Evolutionary conservation across 2,797 vertebrate genomes (phyloP), one percentile per base, ranked within the genome.

Genomic region (Ispidina lecontei): DNA sequence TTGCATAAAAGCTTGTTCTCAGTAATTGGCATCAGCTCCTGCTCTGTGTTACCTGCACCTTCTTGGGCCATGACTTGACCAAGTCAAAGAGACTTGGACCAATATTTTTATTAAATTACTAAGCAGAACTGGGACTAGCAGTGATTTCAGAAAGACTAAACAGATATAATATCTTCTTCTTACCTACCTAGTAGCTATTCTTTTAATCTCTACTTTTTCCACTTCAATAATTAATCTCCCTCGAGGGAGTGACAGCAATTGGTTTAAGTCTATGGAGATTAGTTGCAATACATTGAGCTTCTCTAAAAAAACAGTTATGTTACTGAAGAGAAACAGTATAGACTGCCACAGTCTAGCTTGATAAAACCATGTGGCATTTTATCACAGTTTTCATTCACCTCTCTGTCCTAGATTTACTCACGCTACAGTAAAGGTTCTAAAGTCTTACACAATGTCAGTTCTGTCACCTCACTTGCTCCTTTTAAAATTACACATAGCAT

Each of bases 211-310:
- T 9, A 10, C 43, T 84, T 93, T 89, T 56, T 33, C 58, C 22
- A 29, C 69, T 83, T 89, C 41, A 87, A 70, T 91, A 79, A 89
- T 91, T 91, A 77, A 83, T 89, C 33, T 80, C 49, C 83, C 65
- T 64, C 52, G 65, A 80, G 83, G 69, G 69, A 77, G 20, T 35
- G 46, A 80, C 85, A 85, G 14, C 29, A 90, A 60, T 83, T 12
- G 17, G n/a, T 80, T 84, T 73, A 60, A 91, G 25, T 60, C 14
- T 68, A 29, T 31, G 64, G 37, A 80, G 49, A 88, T 83, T 83
- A 84, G 58, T 84, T 93, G 65, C 73, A 80, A 49, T 77, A 59
- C 49, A 64, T 22, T 68, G 25, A 94, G 18, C 10, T 2, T 77
- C 18, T 77, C 49, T 88, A 52, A 90, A 85, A 67, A 52, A 7